Conservation (phyloP, 2,888 invertebrate genomes). For the Oxystoma pomonae region DNA sequence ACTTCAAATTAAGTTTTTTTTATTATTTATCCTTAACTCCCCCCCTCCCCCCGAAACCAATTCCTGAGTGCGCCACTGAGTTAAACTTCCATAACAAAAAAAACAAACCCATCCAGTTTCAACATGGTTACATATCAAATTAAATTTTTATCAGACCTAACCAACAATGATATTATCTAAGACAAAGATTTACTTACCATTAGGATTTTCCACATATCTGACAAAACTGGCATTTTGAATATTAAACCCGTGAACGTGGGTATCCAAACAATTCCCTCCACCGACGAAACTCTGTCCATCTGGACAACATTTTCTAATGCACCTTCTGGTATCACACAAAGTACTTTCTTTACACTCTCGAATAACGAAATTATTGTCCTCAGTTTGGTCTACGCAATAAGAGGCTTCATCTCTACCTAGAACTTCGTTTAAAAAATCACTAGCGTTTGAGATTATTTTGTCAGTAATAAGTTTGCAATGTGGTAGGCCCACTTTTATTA, state of each 20-base stretch:
- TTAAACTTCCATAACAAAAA: no score
- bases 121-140: no score
- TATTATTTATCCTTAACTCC: no score
- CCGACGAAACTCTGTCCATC: slow-evolving; percentile 50
- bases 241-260: slow-evolving; percentile 32
- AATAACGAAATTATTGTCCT: slow-evolving; percentile 20
- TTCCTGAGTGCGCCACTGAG: no score
- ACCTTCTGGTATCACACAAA: slow-evolving; percentile 33
- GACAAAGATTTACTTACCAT: slow-evolving; percentile 27
- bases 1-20: no score
- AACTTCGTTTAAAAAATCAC: neutral
- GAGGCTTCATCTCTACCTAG: neutral
- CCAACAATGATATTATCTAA: no score
- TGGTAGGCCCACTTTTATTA: slow-evolving; percentile 33
- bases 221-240: slow-evolving; percentile 22
- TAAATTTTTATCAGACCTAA: no score
- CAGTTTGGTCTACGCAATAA: slow-evolving; percentile 28
- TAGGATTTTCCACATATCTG: slow-evolving; percentile 25
- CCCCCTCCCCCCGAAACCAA: no score
- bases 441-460: neutral
- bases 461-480: slow-evolving; percentile 34
- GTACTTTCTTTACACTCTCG: slow-evolving; percentile 29
- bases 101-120: no score
- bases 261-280: slow-evolving; percentile 31
- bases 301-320: slow-evolving; percentile 54